Conservation (phyloP, 2,888 invertebrate species). For the Margaritifera margaritifera region DNA sequence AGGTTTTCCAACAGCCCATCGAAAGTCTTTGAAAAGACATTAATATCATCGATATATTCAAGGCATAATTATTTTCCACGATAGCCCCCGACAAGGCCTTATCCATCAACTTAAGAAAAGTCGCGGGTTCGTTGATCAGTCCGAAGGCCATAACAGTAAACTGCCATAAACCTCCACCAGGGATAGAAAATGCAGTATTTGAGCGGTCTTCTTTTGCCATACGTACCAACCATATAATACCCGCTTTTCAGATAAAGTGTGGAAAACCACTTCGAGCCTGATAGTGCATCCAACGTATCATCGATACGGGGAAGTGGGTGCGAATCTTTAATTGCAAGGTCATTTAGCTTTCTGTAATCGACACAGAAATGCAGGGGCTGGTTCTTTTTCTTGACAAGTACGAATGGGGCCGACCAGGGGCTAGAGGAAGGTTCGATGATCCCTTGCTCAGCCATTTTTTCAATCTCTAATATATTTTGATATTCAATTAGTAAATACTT, state of each 20-base stretch:
- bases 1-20: constrained; percentile 11
- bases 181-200: constrained; percentile 17
- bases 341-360: constrained; percentile 15
- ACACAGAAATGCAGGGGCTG: constrained; percentile 13
- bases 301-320: no score
- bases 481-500: no score
- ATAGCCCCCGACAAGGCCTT: constrained; percentile 1
- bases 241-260: constrained; percentile 7
- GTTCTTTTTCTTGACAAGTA: constrained; percentile 19
- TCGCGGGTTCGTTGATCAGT: constrained; percentile 11
- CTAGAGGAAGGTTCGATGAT: constrained; percentile 17
- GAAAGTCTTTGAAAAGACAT: constrained; percentile 12
- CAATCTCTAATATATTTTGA: no score
- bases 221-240: constrained; percentile 11
- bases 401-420: constrained; percentile 17
- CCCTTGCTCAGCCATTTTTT: constrained; percentile 14
- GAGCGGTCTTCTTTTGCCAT: constrained; percentile 2
- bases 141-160: constrained; percentile 19
- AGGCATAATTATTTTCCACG: not conserved
- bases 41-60: constrained; percentile 21
- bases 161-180: constrained; percentile 21
- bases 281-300: constrained; percentile 12
- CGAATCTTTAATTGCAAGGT: constrained; percentile 13
- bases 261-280: constrained; percentile 9
- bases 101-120: constrained; percentile 22